Evolutionary conservation across 2,113 vertebrate genomes (phyloP).

Genomic region (Epinephelus cyanopodus): DNA sequence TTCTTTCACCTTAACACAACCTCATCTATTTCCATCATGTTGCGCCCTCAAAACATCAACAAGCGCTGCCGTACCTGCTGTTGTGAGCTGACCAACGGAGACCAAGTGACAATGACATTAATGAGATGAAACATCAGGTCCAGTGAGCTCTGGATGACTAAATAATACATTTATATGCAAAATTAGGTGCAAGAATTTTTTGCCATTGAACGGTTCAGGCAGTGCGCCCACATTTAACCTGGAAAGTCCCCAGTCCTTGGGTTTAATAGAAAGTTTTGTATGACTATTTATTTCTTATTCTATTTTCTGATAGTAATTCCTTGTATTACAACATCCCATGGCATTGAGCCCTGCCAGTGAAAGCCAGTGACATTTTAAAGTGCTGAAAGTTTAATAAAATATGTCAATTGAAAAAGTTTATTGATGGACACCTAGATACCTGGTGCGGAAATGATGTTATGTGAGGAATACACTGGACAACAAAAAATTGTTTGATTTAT

Average conservation of each 20-base stretch:
- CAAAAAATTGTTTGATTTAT: neutral
- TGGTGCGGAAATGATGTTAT: neutral
- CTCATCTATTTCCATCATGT: conserved; percentile 48
- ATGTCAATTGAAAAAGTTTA: neutral
- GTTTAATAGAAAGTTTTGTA: neutral
- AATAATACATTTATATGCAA: neutral
- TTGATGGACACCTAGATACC: neutral
- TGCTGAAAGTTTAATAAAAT: conserved; percentile 14
- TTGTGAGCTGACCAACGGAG: conserved; percentile 11
- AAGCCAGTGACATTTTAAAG: neutral
- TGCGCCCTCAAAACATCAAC: conserved; percentile 40
- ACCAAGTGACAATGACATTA: conserved; percentile 19
- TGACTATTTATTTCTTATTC: neutral
- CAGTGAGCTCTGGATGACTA: conserved; percentile 11
- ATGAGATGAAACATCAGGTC: conserved; percentile 39
- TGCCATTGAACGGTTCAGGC: neutral
- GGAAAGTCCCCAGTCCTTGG: neutral
- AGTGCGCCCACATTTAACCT: neutral
- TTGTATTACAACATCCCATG: neutral
- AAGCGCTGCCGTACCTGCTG: conserved; percentile 3
- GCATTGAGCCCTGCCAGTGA: neutral
- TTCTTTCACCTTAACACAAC: conserved; percentile 14
- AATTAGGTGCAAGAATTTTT: neutral
- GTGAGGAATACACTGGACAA: neutral
- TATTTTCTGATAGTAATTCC: neutral